phyloP scores from a whole-genome alignment of 2,888 invertebrate species.

The Ophion obscuratus region DNA sequence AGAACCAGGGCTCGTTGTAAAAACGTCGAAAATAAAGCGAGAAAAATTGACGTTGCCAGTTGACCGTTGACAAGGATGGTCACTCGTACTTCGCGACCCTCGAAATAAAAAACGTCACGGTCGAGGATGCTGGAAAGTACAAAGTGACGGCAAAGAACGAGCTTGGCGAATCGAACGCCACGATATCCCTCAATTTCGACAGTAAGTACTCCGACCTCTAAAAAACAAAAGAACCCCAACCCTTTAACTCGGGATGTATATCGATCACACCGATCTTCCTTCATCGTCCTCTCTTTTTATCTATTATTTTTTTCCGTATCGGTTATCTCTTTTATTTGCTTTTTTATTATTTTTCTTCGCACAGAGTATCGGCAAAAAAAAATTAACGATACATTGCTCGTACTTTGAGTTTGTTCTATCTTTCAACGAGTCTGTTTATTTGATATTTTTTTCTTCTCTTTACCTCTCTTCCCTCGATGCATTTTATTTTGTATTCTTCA shows the following conservation, averaged over 20 bases:
- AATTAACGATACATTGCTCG: constrained; percentile 18
- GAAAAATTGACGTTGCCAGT: constrained; percentile 85
- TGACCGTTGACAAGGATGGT: constrained; percentile 95
- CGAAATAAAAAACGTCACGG: constrained; percentile 96
- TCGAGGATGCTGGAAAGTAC: constrained; percentile 98
- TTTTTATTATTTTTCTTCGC: constrained; percentile 48
- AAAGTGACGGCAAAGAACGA: constrained; percentile 99
- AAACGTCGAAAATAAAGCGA: neutral
- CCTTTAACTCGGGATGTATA: constrained; percentile 80
- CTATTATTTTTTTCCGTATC: constrained; percentile 64
- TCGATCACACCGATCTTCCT: constrained; percentile 76
- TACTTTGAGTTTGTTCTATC: constrained; percentile 26
- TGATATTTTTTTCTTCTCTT: constrained; percentile 64
- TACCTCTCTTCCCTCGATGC: constrained; percentile 29
- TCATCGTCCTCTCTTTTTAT: constrained; percentile 68
- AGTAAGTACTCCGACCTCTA: constrained; percentile 89
- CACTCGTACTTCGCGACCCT: constrained; percentile 97
- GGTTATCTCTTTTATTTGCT: constrained; percentile 46
- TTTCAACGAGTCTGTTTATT: constrained; percentile 9
- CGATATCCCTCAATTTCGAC: constrained; percentile 98
- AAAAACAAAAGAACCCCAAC: constrained; percentile 37
- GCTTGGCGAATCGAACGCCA: constrained; percentile 98
- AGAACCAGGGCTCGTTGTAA: neutral
- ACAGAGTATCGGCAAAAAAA: constrained; percentile 28
- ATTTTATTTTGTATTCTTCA: constrained; percentile 60